Percentiles rank a stretch among this genome's conserved stretches.
phyloP scores from a whole-genome alignment of 2,797 vertebrate species.

The Pseudochromis fuscus region DNA sequence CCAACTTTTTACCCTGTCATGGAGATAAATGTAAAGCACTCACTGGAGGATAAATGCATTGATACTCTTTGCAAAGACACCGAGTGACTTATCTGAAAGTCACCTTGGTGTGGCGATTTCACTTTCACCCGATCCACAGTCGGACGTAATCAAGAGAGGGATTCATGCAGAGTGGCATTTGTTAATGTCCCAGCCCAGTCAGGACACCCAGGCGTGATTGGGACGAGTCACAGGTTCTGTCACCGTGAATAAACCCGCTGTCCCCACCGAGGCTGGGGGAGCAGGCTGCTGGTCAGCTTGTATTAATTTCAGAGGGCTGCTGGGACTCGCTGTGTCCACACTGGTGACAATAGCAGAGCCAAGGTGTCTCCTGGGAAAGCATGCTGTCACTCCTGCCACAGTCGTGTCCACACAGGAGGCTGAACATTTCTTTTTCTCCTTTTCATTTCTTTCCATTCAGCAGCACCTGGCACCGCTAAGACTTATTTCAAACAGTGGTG shows the following conservation, averaged over 20 bases:
- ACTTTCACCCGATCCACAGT: conserved; percentile 42
- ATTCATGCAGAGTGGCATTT: conserved; percentile 55
- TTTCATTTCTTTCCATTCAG: conserved; percentile 41
- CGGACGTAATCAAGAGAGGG: conserved; percentile 42
- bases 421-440: conserved; percentile 21
- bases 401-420: conserved; percentile 53
- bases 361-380: conserved; percentile 63
- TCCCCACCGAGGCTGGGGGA: conserved; percentile 38
- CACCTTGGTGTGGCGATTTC: conserved; percentile 50
- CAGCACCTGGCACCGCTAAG: conserved; percentile 26
- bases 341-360: conserved; percentile 67
- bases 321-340: conserved; percentile 51
- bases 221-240: conserved; percentile 66
- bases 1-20: not conserved
- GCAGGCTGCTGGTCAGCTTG: conserved; percentile 67
- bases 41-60: not conserved
- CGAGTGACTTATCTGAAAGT: conserved; percentile 50
- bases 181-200: conserved; percentile 32
- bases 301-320: conserved; percentile 68
- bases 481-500: conserved; percentile 49
- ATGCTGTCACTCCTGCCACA: conserved; percentile 64
- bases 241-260: conserved; percentile 53
- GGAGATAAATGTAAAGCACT: not conserved
- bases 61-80: conserved; percentile 4
- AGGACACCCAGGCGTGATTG: conserved; percentile 40